Percentiles rank a stretch among this genome's conserved stretches.
Conservation (phyloP, 2,113 vertebrate species). For the Emydocephalus ijimae region DNA sequence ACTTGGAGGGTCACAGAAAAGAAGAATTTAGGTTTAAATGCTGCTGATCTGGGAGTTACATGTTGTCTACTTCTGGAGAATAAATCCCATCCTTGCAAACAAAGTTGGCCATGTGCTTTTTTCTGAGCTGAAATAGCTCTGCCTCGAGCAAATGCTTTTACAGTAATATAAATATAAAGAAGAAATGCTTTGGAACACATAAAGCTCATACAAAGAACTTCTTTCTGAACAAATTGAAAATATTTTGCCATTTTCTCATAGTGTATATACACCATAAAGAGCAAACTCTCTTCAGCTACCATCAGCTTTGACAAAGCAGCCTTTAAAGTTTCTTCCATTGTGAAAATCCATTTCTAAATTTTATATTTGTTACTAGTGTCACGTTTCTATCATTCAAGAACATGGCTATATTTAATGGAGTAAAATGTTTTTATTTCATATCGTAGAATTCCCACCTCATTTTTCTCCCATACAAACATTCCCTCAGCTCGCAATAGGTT, state of each 20-base stretch:
- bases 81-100: background rate
- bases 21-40: background rate
- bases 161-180: background rate
- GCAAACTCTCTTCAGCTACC: background rate
- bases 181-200: background rate
- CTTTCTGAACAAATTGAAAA: background rate
- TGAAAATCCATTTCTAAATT: background rate
- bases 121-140: background rate
- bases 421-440: constrained; percentile 1
- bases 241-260: background rate
- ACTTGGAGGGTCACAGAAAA: background rate
- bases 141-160: background rate
- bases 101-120: background rate
- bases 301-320: background rate
- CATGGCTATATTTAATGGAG: background rate
- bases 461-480: constrained; percentile 5
- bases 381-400: background rate
- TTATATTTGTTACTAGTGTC: background rate
- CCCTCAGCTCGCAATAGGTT: background rate
- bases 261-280: background rate
- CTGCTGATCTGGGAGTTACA: background rate
- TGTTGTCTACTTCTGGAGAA: background rate
- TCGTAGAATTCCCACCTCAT: background rate
- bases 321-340: background rate
- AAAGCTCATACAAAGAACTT: background rate